Conservation (phyloP, 2,797 vertebrate species). For the Paratrypauchen microcephalus region DNA sequence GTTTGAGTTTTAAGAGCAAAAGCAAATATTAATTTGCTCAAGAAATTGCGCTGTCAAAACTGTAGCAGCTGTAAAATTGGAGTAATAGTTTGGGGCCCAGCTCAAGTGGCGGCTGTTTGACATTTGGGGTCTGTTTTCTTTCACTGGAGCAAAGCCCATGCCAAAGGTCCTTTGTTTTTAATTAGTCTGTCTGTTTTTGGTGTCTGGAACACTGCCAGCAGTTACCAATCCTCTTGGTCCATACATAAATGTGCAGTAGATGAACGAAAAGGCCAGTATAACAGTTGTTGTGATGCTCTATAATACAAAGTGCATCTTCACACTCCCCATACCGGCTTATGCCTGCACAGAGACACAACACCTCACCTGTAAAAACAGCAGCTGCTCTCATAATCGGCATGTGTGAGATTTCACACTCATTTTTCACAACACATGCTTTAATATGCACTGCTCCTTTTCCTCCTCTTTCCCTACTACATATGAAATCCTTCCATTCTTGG, state of each 20-base stretch:
- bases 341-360: constrained; percentile 45
- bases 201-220: constrained; percentile 63
- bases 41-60: constrained; percentile 2
- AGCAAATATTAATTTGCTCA: background rate
- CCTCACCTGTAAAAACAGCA: constrained; percentile 71
- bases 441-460: constrained; percentile 64
- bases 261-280: constrained; percentile 38
- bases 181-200: constrained; percentile 53
- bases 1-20: background rate
- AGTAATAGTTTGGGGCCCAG: constrained; percentile 20
- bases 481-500: constrained; percentile 78
- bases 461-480: constrained; percentile 51
- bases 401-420: constrained; percentile 81
- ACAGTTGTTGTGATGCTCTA: constrained; percentile 27
- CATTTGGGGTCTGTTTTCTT: constrained; percentile 25
- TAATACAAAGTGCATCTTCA: constrained; percentile 42
- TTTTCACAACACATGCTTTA: constrained; percentile 80
- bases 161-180: constrained; percentile 28
- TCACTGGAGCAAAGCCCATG: constrained; percentile 17
- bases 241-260: constrained; percentile 61
- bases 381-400: constrained; percentile 67
- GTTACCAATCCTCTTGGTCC: constrained; percentile 71
- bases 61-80: constrained; percentile 7
- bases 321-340: constrained; percentile 34
- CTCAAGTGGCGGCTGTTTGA: constrained; percentile 33